A percentile compares a stretch with the other conserved stretches of the same genome.
Evolutionary conservation across 2,888 invertebrate species (phyloP).

Genomic region (Mythimna impura): DNA sequence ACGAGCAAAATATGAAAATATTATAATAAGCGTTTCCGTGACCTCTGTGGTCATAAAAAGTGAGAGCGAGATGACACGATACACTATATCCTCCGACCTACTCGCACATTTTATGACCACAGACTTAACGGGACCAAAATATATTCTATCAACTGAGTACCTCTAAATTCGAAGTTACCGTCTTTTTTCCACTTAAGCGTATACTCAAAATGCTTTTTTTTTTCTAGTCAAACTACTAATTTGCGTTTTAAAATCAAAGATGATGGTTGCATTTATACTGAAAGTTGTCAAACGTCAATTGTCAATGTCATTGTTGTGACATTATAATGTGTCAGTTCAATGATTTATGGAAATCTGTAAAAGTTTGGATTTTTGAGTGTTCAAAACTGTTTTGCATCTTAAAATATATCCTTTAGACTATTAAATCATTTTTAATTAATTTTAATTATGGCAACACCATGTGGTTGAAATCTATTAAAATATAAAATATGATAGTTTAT

Average conservation of each 20-base stretch:
- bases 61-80: not conserved
- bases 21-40: too few relatives aligned
- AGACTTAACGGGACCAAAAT: too few relatives aligned
- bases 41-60: not conserved
- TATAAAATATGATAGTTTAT: not conserved
- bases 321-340: constrained; percentile 4
- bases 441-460: constrained; percentile 15
- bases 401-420: not conserved
- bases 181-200: constrained; percentile 42
- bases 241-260: constrained; percentile 59
- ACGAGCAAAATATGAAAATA: not conserved
- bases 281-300: constrained; percentile 44
- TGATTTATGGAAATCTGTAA: constrained; percentile 1
- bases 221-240: constrained; percentile 74
- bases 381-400: constrained; percentile 28
- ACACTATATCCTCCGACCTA: not conserved
- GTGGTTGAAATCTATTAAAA: not conserved
- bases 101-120: not conserved
- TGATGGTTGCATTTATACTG: constrained; percentile 66
- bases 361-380: constrained; percentile 31
- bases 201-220: constrained; percentile 65
- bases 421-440: constrained; percentile 29
- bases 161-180: constrained; percentile 30
- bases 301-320: constrained; percentile 16
- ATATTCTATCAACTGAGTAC: not conserved